phyloP scores from a whole-genome alignment of 2,888 invertebrate species.

The Aproaerema taeniolella region DNA sequence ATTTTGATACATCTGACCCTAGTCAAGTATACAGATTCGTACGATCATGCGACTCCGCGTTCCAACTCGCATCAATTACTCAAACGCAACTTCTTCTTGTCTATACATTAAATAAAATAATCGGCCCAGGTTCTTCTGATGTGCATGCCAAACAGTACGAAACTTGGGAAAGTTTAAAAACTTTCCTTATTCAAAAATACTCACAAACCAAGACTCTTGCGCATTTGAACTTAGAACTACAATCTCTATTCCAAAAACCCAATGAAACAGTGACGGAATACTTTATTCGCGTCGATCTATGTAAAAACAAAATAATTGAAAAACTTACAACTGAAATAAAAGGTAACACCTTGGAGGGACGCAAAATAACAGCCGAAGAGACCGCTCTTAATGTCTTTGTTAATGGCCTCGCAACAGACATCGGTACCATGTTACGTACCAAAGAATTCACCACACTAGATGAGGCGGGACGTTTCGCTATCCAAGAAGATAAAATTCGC shows the following conservation, averaged over 20 bases:
- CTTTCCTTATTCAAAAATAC: constrained; percentile 24
- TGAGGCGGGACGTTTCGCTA: constrained; percentile 25
- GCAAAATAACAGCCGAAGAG: constrained; percentile 21
- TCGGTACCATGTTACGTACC: constrained; percentile 25
- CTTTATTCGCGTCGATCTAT: constrained; percentile 25
- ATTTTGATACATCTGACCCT: constrained; percentile 14
- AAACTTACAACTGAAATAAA: constrained; percentile 20
- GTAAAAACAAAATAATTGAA: constrained; percentile 16
- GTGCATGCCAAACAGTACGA: constrained; percentile 12
- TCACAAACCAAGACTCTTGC: constrained; percentile 25
- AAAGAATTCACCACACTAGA: constrained; percentile 17
- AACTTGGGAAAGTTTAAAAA: constrained; percentile 14
- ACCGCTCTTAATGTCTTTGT: constrained; percentile 26
- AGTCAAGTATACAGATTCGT: constrained; percentile 18
- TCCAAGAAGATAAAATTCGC: constrained; percentile 24
- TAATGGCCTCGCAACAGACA: constrained; percentile 25
- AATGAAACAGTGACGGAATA: constrained; percentile 26
- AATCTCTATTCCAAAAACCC: constrained; percentile 27
- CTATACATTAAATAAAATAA: constrained; percentile 18
- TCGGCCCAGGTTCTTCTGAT: constrained; percentile 17
- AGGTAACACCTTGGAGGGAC: constrained; percentile 18
- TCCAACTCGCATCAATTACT: constrained; percentile 4
- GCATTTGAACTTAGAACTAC: constrained; percentile 25
- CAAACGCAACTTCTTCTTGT: constrained; percentile 11
- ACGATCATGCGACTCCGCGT: constrained; percentile 19